These are phyloP conservation scores for Macrotrachela quadricornifera DNA, from an alignment of 1,140 invertebrate species.

Conservation along the genomic window DNA sequence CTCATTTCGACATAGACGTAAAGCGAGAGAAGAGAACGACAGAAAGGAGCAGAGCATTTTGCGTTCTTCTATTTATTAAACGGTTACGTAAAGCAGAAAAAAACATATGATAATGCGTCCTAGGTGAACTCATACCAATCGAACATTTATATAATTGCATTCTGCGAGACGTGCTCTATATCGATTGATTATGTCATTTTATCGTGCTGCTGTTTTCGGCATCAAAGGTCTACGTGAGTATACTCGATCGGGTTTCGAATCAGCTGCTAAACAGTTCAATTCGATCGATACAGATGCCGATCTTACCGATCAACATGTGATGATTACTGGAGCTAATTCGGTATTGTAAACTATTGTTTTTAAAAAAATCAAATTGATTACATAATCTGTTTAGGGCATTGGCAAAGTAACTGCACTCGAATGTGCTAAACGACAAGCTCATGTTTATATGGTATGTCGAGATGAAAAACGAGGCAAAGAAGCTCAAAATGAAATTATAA, in stretches of 20 bases:
- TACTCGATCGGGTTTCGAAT: conserved; percentile 29
- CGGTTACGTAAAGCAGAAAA: too few relatives aligned
- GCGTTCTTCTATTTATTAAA: too few relatives aligned
- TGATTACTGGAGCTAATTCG: conserved; percentile 35
- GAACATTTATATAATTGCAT: too few relatives aligned
- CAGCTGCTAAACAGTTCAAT: conserved; percentile 28
- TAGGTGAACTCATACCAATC: too few relatives aligned
- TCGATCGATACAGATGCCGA: conserved; percentile 30
- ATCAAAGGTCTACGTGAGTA: conserved; percentile 28
- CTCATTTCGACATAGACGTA: too few relatives aligned
- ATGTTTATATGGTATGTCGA: conserved; percentile 33
- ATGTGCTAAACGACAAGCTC: conserved; percentile 22
- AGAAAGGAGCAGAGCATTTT: too few relatives aligned
- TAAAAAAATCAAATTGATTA: conserved; percentile 11
- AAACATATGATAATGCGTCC: too few relatives aligned
- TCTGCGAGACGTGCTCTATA: too few relatives aligned
- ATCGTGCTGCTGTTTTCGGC: conserved; percentile 25
- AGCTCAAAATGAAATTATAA: conserved; percentile 20
- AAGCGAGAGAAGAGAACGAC: too few relatives aligned
- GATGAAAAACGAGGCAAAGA: conserved; percentile 21
- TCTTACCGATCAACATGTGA: conserved; percentile 22
- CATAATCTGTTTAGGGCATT: conserved; percentile 4
- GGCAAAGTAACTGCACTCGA: background rate
- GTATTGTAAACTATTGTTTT: conserved; percentile 16
- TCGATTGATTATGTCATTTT: conserved; percentile 28